Evolutionary conservation across 1,140 invertebrate genomes (phyloP).

Genomic region (Rhizoglyphus robini): DNA sequence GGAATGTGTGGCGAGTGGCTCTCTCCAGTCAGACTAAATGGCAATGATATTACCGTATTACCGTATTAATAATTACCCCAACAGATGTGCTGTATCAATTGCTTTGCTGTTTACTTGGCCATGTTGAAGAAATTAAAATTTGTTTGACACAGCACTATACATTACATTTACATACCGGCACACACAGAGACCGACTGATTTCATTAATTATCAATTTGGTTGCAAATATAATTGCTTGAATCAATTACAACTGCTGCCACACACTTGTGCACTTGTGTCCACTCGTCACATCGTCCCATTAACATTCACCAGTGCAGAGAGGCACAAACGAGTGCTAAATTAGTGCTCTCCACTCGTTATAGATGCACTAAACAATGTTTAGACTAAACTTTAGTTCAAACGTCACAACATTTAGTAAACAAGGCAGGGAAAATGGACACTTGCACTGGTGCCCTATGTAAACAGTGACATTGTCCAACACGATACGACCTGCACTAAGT

Average conservation of each 20-base stretch:
- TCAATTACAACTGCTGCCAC: constrained; percentile 1
- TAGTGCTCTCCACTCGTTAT: background rate
- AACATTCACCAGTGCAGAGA: background rate
- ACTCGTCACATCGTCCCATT: constrained; percentile 4
- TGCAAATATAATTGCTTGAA: constrained; percentile 13
- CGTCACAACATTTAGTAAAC: too few species aligned
- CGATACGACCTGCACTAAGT: too few species aligned
- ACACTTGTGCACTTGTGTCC: background rate
- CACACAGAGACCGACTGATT: background rate
- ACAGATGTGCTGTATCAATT: background rate
- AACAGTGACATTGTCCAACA: background rate
- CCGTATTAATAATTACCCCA: background rate
- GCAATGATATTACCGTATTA: background rate
- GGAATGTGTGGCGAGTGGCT: background rate
- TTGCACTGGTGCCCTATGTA: background rate
- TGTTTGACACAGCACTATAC: background rate
- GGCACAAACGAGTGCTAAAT: background rate
- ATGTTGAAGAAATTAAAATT: constrained; percentile 2
- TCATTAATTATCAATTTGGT: too few species aligned
- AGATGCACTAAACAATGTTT: background rate
- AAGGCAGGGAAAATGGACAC: background rate
- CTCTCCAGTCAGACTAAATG: too few species aligned
- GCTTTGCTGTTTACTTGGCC: constrained; percentile 1
- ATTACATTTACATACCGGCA: background rate
- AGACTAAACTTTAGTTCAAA: too few species aligned